Evolutionary conservation across 1,140 invertebrate genomes (phyloP).

Genomic region (Cataglyphis hispanica): DNA sequence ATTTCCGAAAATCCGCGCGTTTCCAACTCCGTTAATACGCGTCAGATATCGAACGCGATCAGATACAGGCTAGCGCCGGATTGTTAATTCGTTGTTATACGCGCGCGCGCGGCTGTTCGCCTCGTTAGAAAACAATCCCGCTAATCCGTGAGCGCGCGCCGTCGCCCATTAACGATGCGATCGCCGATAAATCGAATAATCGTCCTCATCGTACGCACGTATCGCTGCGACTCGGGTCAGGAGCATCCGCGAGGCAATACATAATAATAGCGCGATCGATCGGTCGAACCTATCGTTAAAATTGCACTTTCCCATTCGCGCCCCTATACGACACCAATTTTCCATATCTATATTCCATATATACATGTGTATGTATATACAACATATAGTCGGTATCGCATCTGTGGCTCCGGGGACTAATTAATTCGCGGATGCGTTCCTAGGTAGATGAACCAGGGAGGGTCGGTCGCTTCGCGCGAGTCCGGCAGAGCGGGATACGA

Average conservation of each 20-base stretch:
- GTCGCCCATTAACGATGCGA: background rate
- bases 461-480: background rate
- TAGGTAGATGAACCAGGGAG: background rate
- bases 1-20: slow-evolving; percentile 32
- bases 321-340: slow-evolving; percentile 37
- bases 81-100: slow-evolving; percentile 58
- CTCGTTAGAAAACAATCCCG: slow-evolving; percentile 63
- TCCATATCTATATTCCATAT: background rate
- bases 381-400: background rate
- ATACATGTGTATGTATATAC: too few relatives aligned
- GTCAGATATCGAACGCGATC: slow-evolving; percentile 47
- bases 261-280: slow-evolving; percentile 60
- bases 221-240: background rate
- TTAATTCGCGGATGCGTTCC: slow-evolving; percentile 51
- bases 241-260: slow-evolving; percentile 5
- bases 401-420: slow-evolving; percentile 29
- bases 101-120: slow-evolving; percentile 11
- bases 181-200: slow-evolving; percentile 57
- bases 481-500: slow-evolving; percentile 19
- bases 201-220: background rate
- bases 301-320: background rate
- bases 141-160: slow-evolving; percentile 38
- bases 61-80: slow-evolving; percentile 15
- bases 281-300: slow-evolving; percentile 24
- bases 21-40: slow-evolving; percentile 54